Conservation (phyloP, 2,888 invertebrate genomes). For the Callinectes sapidus region DNA sequence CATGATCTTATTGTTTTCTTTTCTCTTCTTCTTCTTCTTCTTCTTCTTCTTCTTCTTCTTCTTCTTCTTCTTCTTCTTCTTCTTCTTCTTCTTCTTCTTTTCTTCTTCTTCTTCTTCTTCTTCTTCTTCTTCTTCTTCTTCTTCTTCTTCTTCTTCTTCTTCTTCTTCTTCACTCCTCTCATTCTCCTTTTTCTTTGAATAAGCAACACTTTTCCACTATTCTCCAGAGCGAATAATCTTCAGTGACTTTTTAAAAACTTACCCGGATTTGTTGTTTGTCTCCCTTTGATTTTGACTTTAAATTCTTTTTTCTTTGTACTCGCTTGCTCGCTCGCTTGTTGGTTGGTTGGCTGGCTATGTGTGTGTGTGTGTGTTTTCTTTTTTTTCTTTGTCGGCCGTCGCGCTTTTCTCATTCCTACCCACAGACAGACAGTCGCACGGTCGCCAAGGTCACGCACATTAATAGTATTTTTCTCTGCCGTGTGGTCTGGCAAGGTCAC, state of each 20-base stretch:
- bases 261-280: slow-evolving; percentile 9
- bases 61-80: not conserved
- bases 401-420: not conserved
- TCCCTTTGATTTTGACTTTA: not conserved
- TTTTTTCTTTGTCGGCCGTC: not conserved
- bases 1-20: not conserved
- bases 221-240: slow-evolving; percentile 4
- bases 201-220: not conserved
- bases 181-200: not conserved
- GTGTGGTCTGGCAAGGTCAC: slow-evolving; percentile 1
- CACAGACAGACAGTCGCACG: not conserved
- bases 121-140: not conserved
- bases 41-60: not conserved
- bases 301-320: not conserved
- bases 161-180: not conserved
- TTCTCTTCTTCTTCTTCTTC: not conserved
- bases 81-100: not conserved
- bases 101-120: too few species aligned
- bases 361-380: not conserved
- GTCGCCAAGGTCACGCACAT: not conserved
- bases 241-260: slow-evolving; percentile 12
- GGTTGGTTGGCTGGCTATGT: too few species aligned
- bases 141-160: not conserved
- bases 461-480: not conserved
- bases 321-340: not conserved